Evolutionary conservation across 2,888 invertebrate genomes (phyloP).

Genomic region (Syrphus vitripennis): DNA sequence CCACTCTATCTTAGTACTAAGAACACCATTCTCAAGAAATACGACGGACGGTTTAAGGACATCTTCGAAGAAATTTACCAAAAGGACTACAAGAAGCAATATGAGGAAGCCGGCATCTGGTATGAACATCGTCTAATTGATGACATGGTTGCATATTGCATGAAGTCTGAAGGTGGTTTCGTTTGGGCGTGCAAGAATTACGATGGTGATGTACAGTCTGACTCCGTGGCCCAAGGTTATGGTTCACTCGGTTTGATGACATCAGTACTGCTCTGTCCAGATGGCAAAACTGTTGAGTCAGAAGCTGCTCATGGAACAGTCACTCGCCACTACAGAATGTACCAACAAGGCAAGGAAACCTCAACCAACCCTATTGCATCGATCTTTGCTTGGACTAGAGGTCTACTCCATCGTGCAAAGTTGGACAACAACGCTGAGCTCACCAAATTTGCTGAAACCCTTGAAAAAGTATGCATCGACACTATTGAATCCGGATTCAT

Average conservation of each 20-base stretch:
- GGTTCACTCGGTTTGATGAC: conserved; percentile 99
- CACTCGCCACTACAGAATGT: conserved; percentile 93
- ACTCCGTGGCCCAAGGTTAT: conserved; percentile 98
- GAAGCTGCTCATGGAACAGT: conserved; percentile 99
- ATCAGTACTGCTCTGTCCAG: conserved; percentile 97
- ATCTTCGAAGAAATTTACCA: conserved; percentile 98
- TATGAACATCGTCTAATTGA: conserved; percentile 99
- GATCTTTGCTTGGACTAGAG: conserved; percentile 99
- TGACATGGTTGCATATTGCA: conserved; percentile 99
- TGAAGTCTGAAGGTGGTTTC: conserved; percentile 99
- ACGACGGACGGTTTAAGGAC: conserved; percentile 98
- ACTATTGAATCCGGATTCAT: conserved; percentile 97
- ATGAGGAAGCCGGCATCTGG: conserved; percentile 94
- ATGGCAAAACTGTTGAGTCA: conserved; percentile 98
- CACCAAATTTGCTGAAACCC: conserved; percentile 89
- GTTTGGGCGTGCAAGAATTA: conserved; percentile 99
- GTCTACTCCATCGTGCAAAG: conserved; percentile 95
- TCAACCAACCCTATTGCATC: conserved; percentile 99
- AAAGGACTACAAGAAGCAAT: conserved; percentile 91
- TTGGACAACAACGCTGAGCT: conserved; percentile 92
- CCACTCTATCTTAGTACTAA: conserved; percentile 98
- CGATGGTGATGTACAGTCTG: conserved; percentile 99
- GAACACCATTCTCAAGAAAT: conserved; percentile 97
- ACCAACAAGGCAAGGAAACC: conserved; percentile 97
- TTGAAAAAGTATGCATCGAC: conserved; percentile 95